Evolutionary conservation across 2,113 vertebrate species (phyloP), one percentile per base, ranked within the genome.

Genomic region (Syngnathus typhle): DNA sequence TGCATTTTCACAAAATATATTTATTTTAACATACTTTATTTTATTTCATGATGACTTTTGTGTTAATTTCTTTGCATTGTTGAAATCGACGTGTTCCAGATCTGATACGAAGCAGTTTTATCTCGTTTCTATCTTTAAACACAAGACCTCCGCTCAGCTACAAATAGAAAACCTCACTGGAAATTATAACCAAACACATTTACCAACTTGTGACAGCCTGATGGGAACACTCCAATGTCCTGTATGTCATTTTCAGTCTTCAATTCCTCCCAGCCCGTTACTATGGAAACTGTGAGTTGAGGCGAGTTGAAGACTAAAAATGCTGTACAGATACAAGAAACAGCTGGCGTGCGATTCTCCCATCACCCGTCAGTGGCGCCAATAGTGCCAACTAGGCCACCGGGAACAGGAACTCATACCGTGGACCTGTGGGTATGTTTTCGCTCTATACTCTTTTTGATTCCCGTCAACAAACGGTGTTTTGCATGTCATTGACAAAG

Each of bases 211-310:
- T 32, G 62, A 67, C 63, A 51, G 39, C 54, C 5, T n/a, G 68
- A 69, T 37, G 63, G 67, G 69, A 71, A 85, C 75, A 74, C 80
- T 73, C 39, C 39, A 77, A 86, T 89, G 77, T 90, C 90, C 91
- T 92, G 91, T 92, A 93, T 92, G 90, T 92, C 90, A 91, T 92
- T 92, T 93, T 91, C 91, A 93, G 90, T 92, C 90, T 93, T 92
- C 81, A 90, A 91, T 92, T 92, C 90, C 90, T 92, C 92, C 91
- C 91, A 93, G 91, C 87, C 90, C 90, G 78, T 93, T 88, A 86
- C 89, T 88, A 90, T 92, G 89, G 89, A 91, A 89, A 91, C 82
- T 88, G 85, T 91, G 91, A 93, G 90, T 91, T 90, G 92, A 93
- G 92, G 90, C 86, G 85, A 92, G 90, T 90, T 91, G 90, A 92